Evolutionary conservation across 2,113 vertebrate species (phyloP), one percentile per base, ranked within the genome.

Genomic region (Dromiciops gliroides): DNA sequence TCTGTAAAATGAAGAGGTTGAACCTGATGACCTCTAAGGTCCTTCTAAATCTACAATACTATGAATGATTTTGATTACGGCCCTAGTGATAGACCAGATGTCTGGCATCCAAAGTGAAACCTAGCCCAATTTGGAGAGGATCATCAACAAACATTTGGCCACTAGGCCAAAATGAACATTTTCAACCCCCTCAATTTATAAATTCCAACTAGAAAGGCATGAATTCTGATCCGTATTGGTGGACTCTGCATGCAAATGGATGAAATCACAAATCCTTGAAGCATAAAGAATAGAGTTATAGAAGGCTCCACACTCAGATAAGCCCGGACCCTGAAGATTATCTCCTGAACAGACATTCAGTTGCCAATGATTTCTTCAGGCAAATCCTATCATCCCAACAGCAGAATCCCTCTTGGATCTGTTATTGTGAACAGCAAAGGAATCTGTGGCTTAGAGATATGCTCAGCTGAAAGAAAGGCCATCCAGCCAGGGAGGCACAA

Each of bases 321-420:
- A 93, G 67, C 94, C n/a, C 90, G 95, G 89, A 91, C 49, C 56
- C 31, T 91, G 44, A 91, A 92, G 67, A 75, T 3, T 26, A 24
- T 51, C 5, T 14, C 26, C 91, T 3, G 0, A 0, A 8, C 37
- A 52, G 52, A 48, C 51, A 44, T 83, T 44, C n/a, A 93, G 83
- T 60, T 19, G 31, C 28, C 91, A 91, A 51, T 92, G 90, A 50
- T 31, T 83, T 51, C 14, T 37, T 90, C 31, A 56, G 92, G 47
- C 31, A 3, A 14, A 44, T 93, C 89, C 0, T 44, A 83, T 44
- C 23, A 14, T 53, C 23, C 28, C 49, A 88, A 51, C 14, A 31
- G 37, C 3, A 16, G 44, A 53, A 56, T 28, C 25, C 89, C 37
- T 5, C 50, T 7, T 16, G n/a, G 67, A 89, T 2, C 22, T 49